Base-by-base conservation (phyloP, 1,140 invertebrate species). In the Onthophagus taurus region DNA sequence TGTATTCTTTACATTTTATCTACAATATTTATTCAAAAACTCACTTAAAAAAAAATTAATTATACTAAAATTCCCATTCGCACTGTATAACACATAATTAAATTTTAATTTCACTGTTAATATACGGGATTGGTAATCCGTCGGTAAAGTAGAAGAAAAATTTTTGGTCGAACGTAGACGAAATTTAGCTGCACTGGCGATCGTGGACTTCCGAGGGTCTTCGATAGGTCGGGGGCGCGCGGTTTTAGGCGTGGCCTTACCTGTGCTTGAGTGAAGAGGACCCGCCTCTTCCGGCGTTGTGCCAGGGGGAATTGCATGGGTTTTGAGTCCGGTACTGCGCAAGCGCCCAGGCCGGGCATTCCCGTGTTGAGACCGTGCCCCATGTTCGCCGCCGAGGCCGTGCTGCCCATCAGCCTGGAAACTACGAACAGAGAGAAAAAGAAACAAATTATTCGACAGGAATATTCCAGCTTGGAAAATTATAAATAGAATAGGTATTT, bases 211-310 rank as follows among this genome's bases (percentile, higher is more conserved):
- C 24, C 29, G 38, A 41, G 13, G 2, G 24, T 21, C 20, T 37
- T 37, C 29, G 38, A 41, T 41, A 31, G 44, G 48, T 35, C 30
- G 38, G 31, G 11, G 14, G 12, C 12, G 14, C 9, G 19, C 30
- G 26, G 37, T 13, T 24, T 21, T 24, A 29, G 26, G 39, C 33
- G 30, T 20, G 26, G 31, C 63, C 70, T 68, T 57, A 83, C 80
- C 77, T 99, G 96, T 38, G 91, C 86, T 70, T 98, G 95, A 21
- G 93, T 97, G 70, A 99, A 99, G 30, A 99, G 79, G 44, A 99
- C 93, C 54, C 96, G 77, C 52, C 96, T 77, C 69, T 99, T 99
- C 54, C 96, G 72, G 51, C 89, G 72, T 68, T 91, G 87, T 9
- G 87, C 81, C 49, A 93, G 74, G 18, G 89, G 89, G 67, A 92